phyloP scores from a whole-genome alignment of 1,140 invertebrate species.

The Bombus polaris region DNA sequence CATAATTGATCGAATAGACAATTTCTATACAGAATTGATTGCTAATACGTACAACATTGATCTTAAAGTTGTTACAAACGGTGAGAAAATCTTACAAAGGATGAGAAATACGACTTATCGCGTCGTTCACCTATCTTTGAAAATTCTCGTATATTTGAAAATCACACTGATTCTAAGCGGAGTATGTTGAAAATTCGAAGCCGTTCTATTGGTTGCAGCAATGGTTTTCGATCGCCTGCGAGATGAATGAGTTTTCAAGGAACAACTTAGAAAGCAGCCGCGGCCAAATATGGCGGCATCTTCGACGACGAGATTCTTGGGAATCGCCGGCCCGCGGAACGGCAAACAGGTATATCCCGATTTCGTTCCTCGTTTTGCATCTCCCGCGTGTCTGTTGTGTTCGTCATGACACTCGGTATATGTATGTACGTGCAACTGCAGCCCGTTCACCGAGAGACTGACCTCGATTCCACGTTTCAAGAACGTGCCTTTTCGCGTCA shows the following conservation, averaged over 20 bases:
- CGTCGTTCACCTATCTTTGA: too few species aligned
- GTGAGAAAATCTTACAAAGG: too few species aligned
- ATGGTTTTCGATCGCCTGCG: background rate
- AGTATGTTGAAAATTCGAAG: too few species aligned
- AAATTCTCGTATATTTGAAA: too few species aligned
- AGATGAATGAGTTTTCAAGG: slow-evolving; percentile 10
- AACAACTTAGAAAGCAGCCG: slow-evolving; percentile 1
- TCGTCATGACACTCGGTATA: background rate
- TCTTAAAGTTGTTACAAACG: too few species aligned
- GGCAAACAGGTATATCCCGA: slow-evolving; percentile 15
- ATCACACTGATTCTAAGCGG: too few species aligned
- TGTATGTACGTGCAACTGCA: slow-evolving; percentile 1
- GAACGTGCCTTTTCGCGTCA: slow-evolving; percentile 53
- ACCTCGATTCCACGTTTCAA: slow-evolving; percentile 66
- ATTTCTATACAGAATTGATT: too few species aligned
- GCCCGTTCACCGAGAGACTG: slow-evolving; percentile 54
- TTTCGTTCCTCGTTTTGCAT: slow-evolving; percentile 23
- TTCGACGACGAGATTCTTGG: slow-evolving; percentile 13
- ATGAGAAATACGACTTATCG: too few species aligned
- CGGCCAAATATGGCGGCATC: slow-evolving; percentile 10
- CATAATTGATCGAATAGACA: too few species aligned
- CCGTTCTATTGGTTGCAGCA: background rate
- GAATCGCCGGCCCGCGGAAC: slow-evolving; percentile 9
- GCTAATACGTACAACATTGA: too few species aligned
- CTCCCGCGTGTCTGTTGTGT: background rate